Percentiles rank a stretch among this genome's conserved stretches.
phyloP scores from a whole-genome alignment of 2,113 vertebrate genomes.

The Carassius gibelio region DNA sequence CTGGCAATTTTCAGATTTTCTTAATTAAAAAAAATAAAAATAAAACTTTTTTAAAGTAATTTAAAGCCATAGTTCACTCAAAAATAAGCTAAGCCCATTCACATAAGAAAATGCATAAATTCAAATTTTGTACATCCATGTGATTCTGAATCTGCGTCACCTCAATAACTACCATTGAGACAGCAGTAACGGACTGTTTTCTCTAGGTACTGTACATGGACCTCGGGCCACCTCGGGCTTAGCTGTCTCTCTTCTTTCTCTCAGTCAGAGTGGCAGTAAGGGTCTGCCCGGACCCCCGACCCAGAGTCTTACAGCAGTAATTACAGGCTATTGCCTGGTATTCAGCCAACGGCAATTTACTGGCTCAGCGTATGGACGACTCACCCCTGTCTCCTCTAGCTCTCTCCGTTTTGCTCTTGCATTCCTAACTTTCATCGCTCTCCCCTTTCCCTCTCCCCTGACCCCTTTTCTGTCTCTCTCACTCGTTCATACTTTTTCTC shows the following conservation, averaged over 20 bases:
- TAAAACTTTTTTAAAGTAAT: not conserved
- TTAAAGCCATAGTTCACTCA: not conserved
- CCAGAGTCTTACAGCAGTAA: slow-evolving; percentile 48
- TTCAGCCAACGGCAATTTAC: slow-evolving; percentile 54
- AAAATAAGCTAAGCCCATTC: not conserved
- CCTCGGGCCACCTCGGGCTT: slow-evolving; percentile 56
- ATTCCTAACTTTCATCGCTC: not conserved
- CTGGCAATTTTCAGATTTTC: not conserved
- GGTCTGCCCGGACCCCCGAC: slow-evolving; percentile 35
- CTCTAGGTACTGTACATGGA: not conserved
- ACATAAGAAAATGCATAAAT: not conserved
- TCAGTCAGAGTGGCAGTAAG: slow-evolving; percentile 15
- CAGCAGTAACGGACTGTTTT: not conserved
- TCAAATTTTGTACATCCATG: not conserved
- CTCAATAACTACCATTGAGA: not conserved
- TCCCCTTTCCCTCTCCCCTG: not conserved
- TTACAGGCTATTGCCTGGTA: slow-evolving; percentile 48
- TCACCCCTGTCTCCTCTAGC: slow-evolving; percentile 26
- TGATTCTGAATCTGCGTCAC: not conserved
- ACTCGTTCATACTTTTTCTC: not conserved
- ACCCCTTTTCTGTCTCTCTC: slow-evolving; percentile 14
- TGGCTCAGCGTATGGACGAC: slow-evolving; percentile 45
- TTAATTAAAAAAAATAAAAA: not conserved
- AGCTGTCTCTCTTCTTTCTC: slow-evolving; percentile 36
- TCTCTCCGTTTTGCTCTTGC: not conserved